Base-by-base conservation (phyloP, 1,140 invertebrate species). In the Aphelinus certus region DNA sequence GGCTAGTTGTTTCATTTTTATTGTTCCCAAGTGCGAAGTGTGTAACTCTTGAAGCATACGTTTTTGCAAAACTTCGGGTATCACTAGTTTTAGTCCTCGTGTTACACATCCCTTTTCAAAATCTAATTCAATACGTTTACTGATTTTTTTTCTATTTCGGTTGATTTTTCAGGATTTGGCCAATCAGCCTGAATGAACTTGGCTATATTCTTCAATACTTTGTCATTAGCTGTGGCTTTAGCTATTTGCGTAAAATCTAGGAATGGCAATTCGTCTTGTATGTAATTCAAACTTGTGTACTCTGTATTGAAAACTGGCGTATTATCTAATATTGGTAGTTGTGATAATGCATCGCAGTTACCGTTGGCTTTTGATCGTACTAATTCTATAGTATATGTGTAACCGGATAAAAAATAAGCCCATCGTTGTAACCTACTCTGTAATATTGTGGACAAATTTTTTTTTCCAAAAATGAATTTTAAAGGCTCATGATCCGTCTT, bases 21-120 rank as follows among this genome's bases (percentile, higher is more conserved):
- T 78, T 5, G 83, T 79, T 9, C 81, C 84, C 9, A 77, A 69
- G 64, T 83, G 82, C 3, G 78, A 76, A 9, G 75, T 72, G 69
- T 89, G 88, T 45, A 89, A 77, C 63, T 84, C 77, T 45, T 80
- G 42, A 26, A 86, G 73, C 26, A 86, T 70, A 45, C 76, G 45
- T 6, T 71, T 48, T 45, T 78, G 73, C 66, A 82, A 78, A 7
- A 6, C 71, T 45, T 66, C 42, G 0, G 88, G 88, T 57, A 89
- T 82, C 6, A 89, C 75, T 6, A 84, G 79, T 68, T 82, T 43
- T 49, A 83, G 74, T 56, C 77, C 2, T 48, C 42, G 45, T 81
- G 71, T 46, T 77, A 69, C 42, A 65, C 77, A 7, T 75, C 58
- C 3, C 64, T 42, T 64, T 72, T 75, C 5, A 55, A 7, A 60